Conservation (phyloP, 2,113 vertebrate species). For the Chamaea fasciata region DNA sequence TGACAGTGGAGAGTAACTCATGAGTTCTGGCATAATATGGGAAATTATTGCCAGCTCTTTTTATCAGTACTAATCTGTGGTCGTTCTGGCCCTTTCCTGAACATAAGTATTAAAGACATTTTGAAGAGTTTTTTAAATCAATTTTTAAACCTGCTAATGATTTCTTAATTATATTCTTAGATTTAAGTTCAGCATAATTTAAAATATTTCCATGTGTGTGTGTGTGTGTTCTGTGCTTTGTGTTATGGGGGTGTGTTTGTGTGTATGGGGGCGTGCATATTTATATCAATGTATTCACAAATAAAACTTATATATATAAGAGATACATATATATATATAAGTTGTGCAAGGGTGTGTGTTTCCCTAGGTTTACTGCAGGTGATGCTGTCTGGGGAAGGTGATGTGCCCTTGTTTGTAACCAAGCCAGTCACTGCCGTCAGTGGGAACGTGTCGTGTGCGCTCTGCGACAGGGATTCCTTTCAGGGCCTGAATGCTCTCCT, state of each 20-base stretch:
- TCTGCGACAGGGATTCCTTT: not conserved
- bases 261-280: not conserved
- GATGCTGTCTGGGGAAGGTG: not conserved
- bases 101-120: constrained; percentile 46
- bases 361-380: constrained; percentile 27
- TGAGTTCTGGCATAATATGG: not conserved
- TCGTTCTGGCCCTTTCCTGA: constrained; percentile 43
- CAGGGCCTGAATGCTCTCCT: not conserved
- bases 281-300: constrained; percentile 48
- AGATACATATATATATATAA: constrained; percentile 6
- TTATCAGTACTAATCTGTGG: constrained; percentile 31
- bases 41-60: constrained; percentile 27
- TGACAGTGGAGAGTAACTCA: not conserved
- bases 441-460: rapidly evolving
- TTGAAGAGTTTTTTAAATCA: constrained; percentile 47
- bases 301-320: constrained; percentile 51
- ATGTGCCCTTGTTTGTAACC: not conserved
- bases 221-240: constrained; percentile 9
- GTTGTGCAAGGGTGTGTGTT: constrained; percentile 27
- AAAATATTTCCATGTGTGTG: not conserved
- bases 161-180: constrained; percentile 46
- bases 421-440: not conserved
- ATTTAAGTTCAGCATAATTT: constrained; percentile 29
- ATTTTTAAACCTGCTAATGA: constrained; percentile 47
- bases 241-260: not conserved